phyloP scores from a whole-genome alignment of 2,113 vertebrate genomes.

The Neodontobutis hainanensis region DNA sequence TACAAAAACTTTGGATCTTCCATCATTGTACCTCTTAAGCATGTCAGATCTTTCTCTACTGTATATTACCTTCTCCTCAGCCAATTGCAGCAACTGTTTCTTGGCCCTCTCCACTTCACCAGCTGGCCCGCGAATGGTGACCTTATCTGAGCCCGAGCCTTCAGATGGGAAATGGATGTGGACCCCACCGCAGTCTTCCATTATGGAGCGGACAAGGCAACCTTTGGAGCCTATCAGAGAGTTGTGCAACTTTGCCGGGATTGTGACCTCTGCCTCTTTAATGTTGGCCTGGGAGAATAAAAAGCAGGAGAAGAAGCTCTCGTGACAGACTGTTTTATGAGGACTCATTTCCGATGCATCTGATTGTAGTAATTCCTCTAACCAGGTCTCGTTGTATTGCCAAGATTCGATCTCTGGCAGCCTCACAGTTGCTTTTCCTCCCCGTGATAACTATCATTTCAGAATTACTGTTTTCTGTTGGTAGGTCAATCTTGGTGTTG shows the following conservation, averaged over 20 bases:
- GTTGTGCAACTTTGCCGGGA: slow-evolving; percentile 84
- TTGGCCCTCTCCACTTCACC: slow-evolving; percentile 83
- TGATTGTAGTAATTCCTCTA: slow-evolving; percentile 39
- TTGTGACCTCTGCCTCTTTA: slow-evolving; percentile 81
- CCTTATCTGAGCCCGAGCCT: slow-evolving; percentile 79
- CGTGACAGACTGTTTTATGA: background rate
- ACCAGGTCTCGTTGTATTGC: slow-evolving; percentile 85
- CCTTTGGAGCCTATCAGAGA: slow-evolving; percentile 85
- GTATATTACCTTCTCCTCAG: slow-evolving; percentile 79
- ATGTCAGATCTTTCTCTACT: background rate
- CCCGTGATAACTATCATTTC: slow-evolving; percentile 86
- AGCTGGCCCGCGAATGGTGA: slow-evolving; percentile 79
- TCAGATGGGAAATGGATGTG: slow-evolving; percentile 84
- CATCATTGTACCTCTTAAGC: background rate
- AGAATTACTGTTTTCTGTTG: slow-evolving; percentile 85
- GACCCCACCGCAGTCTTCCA: slow-evolving; percentile 86
- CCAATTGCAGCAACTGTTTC: slow-evolving; percentile 81
- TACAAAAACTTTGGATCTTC: too few relatives aligned
- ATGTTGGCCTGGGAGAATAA: slow-evolving; percentile 77
- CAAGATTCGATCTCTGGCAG: slow-evolving; percentile 81
- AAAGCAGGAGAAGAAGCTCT: background rate
- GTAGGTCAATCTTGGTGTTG: slow-evolving; percentile 86
- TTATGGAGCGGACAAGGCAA: slow-evolving; percentile 83
- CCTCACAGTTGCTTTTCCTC: slow-evolving; percentile 81
- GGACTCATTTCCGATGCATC: background rate